Base-by-base conservation (phyloP, 64 coral and sea anemone genomes). In the Porites australiensis region DNA sequence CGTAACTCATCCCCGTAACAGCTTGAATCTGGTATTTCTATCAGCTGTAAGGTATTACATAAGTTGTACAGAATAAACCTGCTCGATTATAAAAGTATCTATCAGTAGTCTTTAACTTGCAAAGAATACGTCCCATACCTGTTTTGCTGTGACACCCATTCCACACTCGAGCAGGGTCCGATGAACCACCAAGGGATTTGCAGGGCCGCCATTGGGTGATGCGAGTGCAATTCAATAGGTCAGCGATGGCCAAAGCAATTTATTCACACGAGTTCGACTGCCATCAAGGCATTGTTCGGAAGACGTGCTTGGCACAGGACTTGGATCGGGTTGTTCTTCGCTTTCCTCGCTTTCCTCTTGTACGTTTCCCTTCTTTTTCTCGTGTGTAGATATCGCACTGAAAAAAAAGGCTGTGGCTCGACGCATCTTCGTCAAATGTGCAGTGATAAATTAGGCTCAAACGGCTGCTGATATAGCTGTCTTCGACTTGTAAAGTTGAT, bases 221-320 rank as follows among this genome's bases (percentile, higher is more conserved):
- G 12, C 54, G 47, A 72, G 64, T 27, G 46, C 46, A 59, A 72
- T 52, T 18, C 83, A 87, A 22, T 71, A 72, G 4, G 67, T 72
- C 3, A 87, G 71, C 45, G 83, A 16, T 22, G 83, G 83, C 55
- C 55, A 89, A 51, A 87, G 66, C 72, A 58, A 75, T 75, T 72
- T 72, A 43, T 72, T 72, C 5, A 72, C 8, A 7, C 4, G 15
- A 6, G 70, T 65, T 83, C 13, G 80, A 61, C 60, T 61, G 16
- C 5, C 59, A 8, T 59, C 9, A 44, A 66, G 59, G 12, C 5
- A 6, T 83, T 44, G 5, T 46, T 64, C n/a, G 11, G 58, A 48
- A 3, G 8, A 65, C 15, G 43, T 47, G 2, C 58, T 47, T 2
- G 70, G 70, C 2, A 45, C 70, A 44, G 5, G 37, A 44, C 23